phyloP scores from a whole-genome alignment of 2,888 invertebrate genomes.

The Orthonychiurus folsomi region DNA sequence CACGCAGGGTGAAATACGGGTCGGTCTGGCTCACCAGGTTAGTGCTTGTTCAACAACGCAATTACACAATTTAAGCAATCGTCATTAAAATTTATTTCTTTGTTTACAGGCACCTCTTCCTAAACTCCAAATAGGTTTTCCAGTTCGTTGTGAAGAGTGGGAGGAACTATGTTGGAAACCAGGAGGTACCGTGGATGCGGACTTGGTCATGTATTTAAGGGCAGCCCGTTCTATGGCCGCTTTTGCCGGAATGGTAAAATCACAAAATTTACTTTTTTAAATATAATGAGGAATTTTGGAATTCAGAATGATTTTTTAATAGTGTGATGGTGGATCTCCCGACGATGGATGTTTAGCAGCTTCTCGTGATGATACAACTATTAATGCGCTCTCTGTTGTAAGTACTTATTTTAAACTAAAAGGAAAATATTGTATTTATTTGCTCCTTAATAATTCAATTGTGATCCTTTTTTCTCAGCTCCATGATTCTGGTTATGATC shows the following conservation, averaged over 20 bases:
- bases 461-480: no score
- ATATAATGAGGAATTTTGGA: background rate
- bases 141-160: conserved; percentile 51
- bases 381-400: conserved; percentile 89
- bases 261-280: conserved; percentile 7
- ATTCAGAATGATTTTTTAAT: background rate
- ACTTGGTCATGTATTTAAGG: conserved; percentile 92
- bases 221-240: conserved; percentile 97
- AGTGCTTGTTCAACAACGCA: conserved; percentile 14
- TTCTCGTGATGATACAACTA: conserved; percentile 92
- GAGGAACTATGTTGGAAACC: conserved; percentile 94
- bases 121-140: conserved; percentile 47
- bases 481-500: conserved; percentile 93
- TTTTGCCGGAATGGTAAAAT: conserved; percentile 78
- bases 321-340: conserved; percentile 74
- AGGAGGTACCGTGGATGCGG: conserved; percentile 82
- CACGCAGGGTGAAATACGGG: conserved; percentile 52
- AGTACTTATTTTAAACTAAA: conserved; percentile 38
- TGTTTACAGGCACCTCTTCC: conserved; percentile 54
- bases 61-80: conserved; percentile 11
- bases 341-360: conserved; percentile 96
- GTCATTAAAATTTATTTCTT: conserved; percentile 10
- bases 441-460: no score
- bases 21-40: conserved; percentile 53
- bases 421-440: no score